Conservation (phyloP, 2,888 invertebrate species). For the Agrilus cyanescens region DNA sequence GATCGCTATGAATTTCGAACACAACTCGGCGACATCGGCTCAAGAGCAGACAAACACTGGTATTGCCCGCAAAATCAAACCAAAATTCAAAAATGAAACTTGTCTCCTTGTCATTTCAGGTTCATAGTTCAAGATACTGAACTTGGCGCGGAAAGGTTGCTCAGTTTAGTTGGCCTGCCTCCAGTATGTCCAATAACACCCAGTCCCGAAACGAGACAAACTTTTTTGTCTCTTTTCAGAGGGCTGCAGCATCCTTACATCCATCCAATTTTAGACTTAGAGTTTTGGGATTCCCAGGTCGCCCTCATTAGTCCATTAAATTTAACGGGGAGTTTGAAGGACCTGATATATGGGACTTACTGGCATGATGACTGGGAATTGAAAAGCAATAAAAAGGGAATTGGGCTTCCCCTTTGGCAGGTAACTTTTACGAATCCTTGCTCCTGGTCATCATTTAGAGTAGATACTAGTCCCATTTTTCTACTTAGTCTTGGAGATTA, state of each 20-base stretch:
- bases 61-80: conserved; percentile 10
- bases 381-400: conserved; percentile 25
- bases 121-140: conserved; percentile 76
- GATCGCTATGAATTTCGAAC: conserved; percentile 67
- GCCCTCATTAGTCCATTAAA: conserved; percentile 75
- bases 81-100: not conserved
- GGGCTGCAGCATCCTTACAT: conserved; percentile 87
- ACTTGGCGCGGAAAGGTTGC: conserved; percentile 63
- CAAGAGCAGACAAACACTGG: conserved; percentile 81
- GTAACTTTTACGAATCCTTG: conserved; percentile 14
- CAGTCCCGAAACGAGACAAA: conserved; percentile 41
- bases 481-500: not conserved
- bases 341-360: conserved; percentile 61
- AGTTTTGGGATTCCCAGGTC: conserved; percentile 57
- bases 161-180: conserved; percentile 57
- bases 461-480: too few relatives aligned
- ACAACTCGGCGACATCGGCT: conserved; percentile 72
- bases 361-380: conserved; percentile 44
- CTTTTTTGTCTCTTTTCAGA: conserved; percentile 69
- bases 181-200: conserved; percentile 54
- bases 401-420: conserved; percentile 28
- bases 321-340: conserved; percentile 75
- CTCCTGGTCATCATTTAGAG: too few relatives aligned
- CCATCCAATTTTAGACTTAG: conserved; percentile 78
- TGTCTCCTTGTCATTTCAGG: conserved; percentile 17